Evolutionary conservation across 2,888 invertebrate species (phyloP).

Genomic region (Biston betularia): DNA sequence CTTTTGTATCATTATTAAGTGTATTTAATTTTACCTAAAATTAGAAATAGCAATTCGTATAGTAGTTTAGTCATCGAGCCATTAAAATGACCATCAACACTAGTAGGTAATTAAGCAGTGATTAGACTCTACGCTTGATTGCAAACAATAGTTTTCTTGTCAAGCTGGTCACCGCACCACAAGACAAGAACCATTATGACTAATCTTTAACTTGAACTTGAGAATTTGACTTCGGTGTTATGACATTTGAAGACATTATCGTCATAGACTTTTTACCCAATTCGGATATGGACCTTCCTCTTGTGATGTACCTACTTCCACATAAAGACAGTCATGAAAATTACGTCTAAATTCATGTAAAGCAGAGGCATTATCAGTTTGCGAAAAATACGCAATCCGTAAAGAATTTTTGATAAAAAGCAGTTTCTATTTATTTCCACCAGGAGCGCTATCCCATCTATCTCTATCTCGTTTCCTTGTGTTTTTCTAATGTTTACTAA

Average conservation of each 20-base stretch:
- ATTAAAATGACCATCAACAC: constrained; percentile 29
- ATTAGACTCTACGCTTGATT: constrained; percentile 45
- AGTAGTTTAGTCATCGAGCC: constrained; percentile 34
- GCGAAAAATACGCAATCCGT: too few relatives aligned
- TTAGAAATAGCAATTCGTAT: constrained; percentile 5
- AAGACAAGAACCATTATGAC: constrained; percentile 4
- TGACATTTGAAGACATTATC: not conserved
- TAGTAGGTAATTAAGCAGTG: constrained; percentile 42
- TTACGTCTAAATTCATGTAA: too few relatives aligned
- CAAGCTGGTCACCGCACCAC: constrained; percentile 29
- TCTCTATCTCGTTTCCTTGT: too few relatives aligned
- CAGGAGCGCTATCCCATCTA: too few relatives aligned
- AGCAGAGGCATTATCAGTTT: too few relatives aligned
- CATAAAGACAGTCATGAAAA: too few relatives aligned
- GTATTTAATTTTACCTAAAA: not conserved
- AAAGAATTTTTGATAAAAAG: too few relatives aligned
- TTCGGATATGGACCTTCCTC: too few relatives aligned
- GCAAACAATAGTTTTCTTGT: constrained; percentile 39
- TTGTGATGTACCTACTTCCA: too few relatives aligned
- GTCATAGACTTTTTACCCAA: not conserved
- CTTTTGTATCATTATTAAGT: not conserved
- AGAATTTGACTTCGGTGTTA: constrained; percentile 10
- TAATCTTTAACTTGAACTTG: constrained; percentile 28
- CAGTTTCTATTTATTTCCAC: too few relatives aligned
- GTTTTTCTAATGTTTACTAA: too few relatives aligned